Percentiles rank a stretch among this genome's conserved stretches.
phyloP scores from a whole-genome alignment of 2,797 vertebrate genomes.

The Cossypha dichroa region DNA sequence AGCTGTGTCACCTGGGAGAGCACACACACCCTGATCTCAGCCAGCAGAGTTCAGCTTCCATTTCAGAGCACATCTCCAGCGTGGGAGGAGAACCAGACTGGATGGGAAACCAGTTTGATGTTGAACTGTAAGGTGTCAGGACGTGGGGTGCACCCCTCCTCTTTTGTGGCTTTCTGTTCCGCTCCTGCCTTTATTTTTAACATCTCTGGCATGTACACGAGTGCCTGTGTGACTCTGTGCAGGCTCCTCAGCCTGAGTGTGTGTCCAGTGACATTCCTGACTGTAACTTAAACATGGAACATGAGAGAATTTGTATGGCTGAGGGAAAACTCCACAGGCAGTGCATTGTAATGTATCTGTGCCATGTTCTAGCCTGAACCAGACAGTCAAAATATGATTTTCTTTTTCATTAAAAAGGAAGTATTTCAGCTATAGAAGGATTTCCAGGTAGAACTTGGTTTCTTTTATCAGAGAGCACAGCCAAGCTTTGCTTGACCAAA shows the following conservation, averaged over 20 bases:
- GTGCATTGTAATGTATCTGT: neutral
- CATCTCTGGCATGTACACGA: neutral
- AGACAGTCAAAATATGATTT: neutral
- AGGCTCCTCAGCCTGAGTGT: neutral
- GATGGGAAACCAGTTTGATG: conserved; percentile 30
- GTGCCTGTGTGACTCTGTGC: neutral
- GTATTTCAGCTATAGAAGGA: neutral
- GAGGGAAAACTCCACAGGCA: neutral
- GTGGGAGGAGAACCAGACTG: conserved; percentile 39
- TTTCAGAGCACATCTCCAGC: neutral
- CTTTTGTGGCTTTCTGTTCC: conserved; percentile 55
- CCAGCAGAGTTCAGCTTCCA: neutral
- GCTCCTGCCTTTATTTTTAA: conserved; percentile 48
- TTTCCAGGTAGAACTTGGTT: neutral
- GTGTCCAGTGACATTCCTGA: neutral
- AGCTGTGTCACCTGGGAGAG: neutral
- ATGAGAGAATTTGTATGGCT: rapidly evolving
- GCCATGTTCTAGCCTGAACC: neutral
- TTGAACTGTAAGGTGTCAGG: conserved; percentile 34
- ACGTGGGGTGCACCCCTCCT: neutral
- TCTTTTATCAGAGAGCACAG: neutral
- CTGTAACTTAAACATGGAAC: neutral
- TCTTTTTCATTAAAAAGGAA: neutral
- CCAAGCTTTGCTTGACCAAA: neutral
- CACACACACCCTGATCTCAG: neutral